Evolutionary conservation across 2,797 vertebrate genomes (phyloP), one percentile per base, ranked within the genome.

Genomic region (Myiotriccus ornatus): DNA sequence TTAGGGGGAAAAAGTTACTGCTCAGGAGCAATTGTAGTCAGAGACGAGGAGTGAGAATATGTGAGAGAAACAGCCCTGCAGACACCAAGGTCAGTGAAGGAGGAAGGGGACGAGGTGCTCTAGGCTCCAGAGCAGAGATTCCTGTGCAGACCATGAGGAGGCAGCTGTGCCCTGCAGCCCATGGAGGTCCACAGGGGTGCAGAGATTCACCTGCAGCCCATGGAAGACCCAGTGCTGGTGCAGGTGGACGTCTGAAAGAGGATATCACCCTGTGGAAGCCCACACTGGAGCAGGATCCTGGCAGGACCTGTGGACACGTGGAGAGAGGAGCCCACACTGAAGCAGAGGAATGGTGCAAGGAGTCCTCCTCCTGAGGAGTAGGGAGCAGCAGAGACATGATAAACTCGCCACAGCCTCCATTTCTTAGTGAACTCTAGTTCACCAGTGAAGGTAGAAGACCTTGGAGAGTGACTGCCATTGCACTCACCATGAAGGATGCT

Each of bases 1-100:
- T 69, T 44, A 43, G 28, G 37, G 9, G 16, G 1, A 0, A 34
- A 57, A 39, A 32, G 24, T 22, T 52, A 27, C 7, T 3, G 0
- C 43, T 22, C 8, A 27, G 37, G 28, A 70, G 44, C 15, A 83
- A 52, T 14, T 39, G 14, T 21, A 52, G n/a, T 49, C 70, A 75
- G 49, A 43, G 35, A 9, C 1, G 2, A 73, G 24, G 53, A 37
- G 22, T 27, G 43, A 77, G 24, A 52, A 14, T 7, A 7, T 39
- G 18, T 30, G 37, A 64, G 43, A 39, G 12, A 34, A 77, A 55
- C 4, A 70, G 17, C 57, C 18, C 6, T 25, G 24, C 5, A 12
- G 24, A 18, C n/a, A 18, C 6, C 24, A 5, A 62, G 14, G 23
- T 41, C 56, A 37, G 32, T 18, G 46, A 14, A 75, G 30, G 25